phyloP scores from a whole-genome alignment of 1,140 invertebrate genomes.

The Sweltsa coloradensis region DNA sequence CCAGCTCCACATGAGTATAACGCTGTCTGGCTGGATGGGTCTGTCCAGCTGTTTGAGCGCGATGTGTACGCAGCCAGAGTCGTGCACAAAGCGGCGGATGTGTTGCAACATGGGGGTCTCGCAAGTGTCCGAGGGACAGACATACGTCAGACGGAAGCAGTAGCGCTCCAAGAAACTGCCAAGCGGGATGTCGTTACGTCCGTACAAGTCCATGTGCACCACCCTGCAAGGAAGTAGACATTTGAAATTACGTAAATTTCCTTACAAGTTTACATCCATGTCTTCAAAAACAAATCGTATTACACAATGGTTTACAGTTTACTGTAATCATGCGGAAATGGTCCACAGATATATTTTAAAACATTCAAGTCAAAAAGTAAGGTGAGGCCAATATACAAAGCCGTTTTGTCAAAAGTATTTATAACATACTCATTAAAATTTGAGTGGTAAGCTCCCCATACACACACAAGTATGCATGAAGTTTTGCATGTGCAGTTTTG shows the following conservation, averaged over 20 bases:
- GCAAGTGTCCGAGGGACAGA: constrained; percentile 70
- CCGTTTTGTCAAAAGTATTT: too few relatives aligned
- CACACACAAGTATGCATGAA: too few relatives aligned
- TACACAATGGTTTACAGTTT: too few relatives aligned
- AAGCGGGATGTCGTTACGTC: constrained; percentile 84
- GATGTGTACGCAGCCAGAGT: constrained; percentile 58
- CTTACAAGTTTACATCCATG: too few relatives aligned
- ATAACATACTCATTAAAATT: too few relatives aligned
- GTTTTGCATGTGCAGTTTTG: too few relatives aligned
- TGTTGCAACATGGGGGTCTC: constrained; percentile 80
- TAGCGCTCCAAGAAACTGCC: constrained; percentile 89
- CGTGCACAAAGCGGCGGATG: constrained; percentile 70
- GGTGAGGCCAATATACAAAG: too few relatives aligned
- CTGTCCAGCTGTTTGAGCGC: constrained; percentile 38
- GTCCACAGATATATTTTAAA: too few relatives aligned
- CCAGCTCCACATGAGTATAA: constrained; percentile 82
- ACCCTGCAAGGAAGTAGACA: constrained; percentile 40
- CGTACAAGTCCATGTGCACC: constrained; percentile 91
- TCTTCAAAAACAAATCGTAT: too few relatives aligned
- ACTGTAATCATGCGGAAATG: too few relatives aligned
- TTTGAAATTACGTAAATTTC: neutral
- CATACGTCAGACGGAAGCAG: constrained; percentile 73
- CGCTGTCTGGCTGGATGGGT: constrained; percentile 27
- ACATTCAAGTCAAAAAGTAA: too few relatives aligned
- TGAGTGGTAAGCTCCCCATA: too few relatives aligned